Conservation (phyloP, 2,113 vertebrate species). For the Melanostigma gelatinosum region DNA sequence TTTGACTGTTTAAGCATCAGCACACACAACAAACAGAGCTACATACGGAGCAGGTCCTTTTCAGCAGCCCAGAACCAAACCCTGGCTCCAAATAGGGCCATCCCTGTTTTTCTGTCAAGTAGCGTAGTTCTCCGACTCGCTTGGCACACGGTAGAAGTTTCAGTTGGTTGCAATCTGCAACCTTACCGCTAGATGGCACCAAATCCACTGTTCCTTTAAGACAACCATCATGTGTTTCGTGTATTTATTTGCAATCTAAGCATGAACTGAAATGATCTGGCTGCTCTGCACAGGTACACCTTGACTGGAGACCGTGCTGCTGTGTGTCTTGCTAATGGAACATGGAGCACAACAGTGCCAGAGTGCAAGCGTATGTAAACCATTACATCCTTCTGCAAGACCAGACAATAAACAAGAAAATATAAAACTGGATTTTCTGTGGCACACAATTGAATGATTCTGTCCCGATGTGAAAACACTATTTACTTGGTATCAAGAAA, state of each 20-base stretch:
- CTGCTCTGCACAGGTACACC: conserved; percentile 80
- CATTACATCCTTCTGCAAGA: neutral
- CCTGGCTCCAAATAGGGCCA: neutral
- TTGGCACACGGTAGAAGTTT: too few species aligned
- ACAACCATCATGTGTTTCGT: neutral
- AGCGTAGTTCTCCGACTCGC: too few species aligned
- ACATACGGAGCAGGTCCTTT: neutral
- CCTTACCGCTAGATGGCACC: neutral
- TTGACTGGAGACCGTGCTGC: conserved; percentile 79
- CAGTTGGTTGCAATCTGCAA: too few species aligned
- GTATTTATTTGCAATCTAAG: neutral
- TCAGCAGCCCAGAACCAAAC: neutral
- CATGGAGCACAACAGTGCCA: conserved; percentile 84
- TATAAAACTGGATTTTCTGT: neutral
- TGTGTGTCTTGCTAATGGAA: conserved; percentile 84
- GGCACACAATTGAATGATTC: neutral
- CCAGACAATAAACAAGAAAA: neutral
- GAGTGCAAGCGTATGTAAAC: conserved; percentile 85
- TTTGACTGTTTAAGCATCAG: neutral
- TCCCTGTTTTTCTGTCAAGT: too few species aligned
- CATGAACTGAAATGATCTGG: neutral
- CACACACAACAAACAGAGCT: neutral
- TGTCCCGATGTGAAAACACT: neutral
- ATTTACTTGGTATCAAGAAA: neutral
- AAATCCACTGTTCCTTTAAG: neutral